Percentiles rank a stretch among this genome's conserved stretches.
These are phyloP conservation scores for Xestia ashworthii DNA, from an alignment of 2,888 invertebrate species.

Conservation along the genomic window DNA sequence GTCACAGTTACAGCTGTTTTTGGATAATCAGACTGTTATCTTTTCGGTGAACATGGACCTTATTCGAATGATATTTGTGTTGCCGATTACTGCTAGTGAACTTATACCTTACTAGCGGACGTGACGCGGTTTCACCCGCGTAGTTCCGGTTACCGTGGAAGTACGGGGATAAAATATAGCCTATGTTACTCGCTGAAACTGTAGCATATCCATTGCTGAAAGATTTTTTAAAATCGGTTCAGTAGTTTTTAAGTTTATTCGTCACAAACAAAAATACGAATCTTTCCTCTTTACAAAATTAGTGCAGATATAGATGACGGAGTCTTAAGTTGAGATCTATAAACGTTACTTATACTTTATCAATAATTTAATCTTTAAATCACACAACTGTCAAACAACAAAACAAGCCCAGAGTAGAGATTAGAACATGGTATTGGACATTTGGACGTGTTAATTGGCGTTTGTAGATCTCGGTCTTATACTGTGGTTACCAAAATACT, in stretches of 20 bases:
- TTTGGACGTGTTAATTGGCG: not conserved
- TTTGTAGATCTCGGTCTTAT: not conserved
- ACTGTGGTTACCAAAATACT: slow-evolving; percentile 1
- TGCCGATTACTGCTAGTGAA: not conserved
- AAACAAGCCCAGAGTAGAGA: not conserved
- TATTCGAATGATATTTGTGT: not conserved
- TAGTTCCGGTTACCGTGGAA: no score
- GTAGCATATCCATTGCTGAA: no score
- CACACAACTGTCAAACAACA: not conserved
- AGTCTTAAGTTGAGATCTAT: not conserved
- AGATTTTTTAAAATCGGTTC: no score
- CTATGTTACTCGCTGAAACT: no score
- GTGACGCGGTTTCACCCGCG: no score
- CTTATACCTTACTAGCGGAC: not conserved
- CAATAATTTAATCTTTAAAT: not conserved
- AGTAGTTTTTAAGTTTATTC: no score
- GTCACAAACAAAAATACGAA: no score
- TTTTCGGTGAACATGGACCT: no score
- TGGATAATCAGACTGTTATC: no score
- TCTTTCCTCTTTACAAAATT: no score
- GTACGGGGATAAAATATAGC: no score
- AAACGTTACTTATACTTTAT: not conserved
- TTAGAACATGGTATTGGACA: not conserved
- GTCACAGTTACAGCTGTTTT: no score
- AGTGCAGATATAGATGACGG: not conserved